Evolutionary conservation across 2,113 vertebrate genomes (phyloP).

Genomic region (Callospermophilus lateralis): DNA sequence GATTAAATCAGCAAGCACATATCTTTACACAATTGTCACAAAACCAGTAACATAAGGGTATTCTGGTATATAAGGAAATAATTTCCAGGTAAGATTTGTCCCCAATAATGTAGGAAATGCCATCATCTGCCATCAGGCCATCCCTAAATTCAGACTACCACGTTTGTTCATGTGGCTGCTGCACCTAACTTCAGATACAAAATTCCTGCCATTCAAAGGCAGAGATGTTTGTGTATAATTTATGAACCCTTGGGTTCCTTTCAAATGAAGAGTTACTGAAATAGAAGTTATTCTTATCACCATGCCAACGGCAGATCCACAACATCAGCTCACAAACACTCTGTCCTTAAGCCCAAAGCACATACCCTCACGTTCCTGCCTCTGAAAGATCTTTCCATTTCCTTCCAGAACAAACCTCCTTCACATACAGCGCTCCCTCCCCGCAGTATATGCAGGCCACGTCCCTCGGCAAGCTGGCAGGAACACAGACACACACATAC

Average conservation of each 20-base stretch:
- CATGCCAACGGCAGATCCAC: slow-evolving; percentile 73
- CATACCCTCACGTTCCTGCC: background rate
- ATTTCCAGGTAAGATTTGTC: slow-evolving; percentile 37
- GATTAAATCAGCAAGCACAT: background rate
- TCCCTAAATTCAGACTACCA: slow-evolving; percentile 23
- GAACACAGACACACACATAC: rapidly evolving
- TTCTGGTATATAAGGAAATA: slow-evolving; percentile 21
- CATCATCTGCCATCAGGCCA: background rate
- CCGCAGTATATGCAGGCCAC: background rate
- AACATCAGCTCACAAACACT: slow-evolving; percentile 68
- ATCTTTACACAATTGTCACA: background rate
- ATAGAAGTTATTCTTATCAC: slow-evolving; percentile 73
- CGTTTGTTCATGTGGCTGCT: background rate
- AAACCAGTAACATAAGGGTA: background rate
- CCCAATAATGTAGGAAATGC: background rate
- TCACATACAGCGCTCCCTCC: background rate
- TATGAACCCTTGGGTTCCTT: slow-evolving; percentile 70
- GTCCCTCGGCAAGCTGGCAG: background rate
- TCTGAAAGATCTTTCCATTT: slow-evolving; percentile 51
- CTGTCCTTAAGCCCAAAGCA: background rate
- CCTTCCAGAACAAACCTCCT: slow-evolving; percentile 60
- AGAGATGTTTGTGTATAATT: slow-evolving; percentile 72
- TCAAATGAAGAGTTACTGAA: slow-evolving; percentile 76
- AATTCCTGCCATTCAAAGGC: slow-evolving; percentile 62
- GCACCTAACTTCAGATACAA: slow-evolving; percentile 63